These are phyloP conservation scores for Bucco capensis DNA, from an alignment of 2,113 vertebrate species.

Conservation along the genomic window DNA sequence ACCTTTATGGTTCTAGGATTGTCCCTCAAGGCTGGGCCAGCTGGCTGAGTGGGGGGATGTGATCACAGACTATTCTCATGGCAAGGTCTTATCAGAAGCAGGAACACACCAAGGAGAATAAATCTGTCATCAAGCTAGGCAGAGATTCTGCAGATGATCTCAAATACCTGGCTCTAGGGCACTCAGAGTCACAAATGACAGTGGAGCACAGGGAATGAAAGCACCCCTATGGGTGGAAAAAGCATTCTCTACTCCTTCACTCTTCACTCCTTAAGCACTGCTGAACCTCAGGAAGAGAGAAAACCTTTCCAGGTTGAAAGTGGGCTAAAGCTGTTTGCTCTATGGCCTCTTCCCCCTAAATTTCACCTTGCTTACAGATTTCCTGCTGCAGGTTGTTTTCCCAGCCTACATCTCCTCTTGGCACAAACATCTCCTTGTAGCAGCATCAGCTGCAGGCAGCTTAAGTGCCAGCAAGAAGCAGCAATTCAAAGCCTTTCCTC, in stretches of 20 bases:
- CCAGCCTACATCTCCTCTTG: neutral
- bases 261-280: neutral
- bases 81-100: neutral
- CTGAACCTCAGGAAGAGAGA: neutral
- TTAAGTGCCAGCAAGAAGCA: neutral
- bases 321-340: neutral
- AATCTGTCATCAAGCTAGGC: accelerated
- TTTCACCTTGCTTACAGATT: neutral
- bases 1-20: no score
- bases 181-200: neutral
- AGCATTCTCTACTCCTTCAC: neutral
- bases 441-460: neutral
- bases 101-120: neutral
- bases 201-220: neutral
- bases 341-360: neutral
- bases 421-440: neutral
- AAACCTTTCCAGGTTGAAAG: neutral
- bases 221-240: accelerated
- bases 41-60: neutral
- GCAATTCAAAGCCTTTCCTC: neutral
- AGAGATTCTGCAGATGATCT: accelerated
- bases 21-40: neutral
- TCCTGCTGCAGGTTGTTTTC: neutral
- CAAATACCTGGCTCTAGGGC: neutral
- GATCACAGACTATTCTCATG: neutral